Conservation (phyloP, 1,140 invertebrate species). For the Vanessa atalanta region DNA sequence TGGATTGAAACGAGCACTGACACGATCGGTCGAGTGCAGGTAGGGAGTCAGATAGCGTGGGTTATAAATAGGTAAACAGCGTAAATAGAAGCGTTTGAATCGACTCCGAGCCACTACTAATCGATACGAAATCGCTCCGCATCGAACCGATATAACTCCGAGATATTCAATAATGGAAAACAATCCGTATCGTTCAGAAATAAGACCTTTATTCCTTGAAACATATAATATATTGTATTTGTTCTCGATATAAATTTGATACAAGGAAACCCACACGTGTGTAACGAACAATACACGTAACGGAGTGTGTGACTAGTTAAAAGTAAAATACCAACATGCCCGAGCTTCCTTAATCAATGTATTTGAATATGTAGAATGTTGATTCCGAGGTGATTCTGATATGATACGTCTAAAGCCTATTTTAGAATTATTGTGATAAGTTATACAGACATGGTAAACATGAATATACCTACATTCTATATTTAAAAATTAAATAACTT, state of each 20-base stretch:
- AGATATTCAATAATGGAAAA: slow-evolving; percentile 33
- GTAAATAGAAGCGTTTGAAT: slow-evolving; percentile 78
- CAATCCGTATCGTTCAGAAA: slow-evolving; percentile 10
- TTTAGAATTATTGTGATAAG: not conserved
- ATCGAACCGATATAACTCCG: slow-evolving; percentile 43
- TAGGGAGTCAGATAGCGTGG: slow-evolving; percentile 63
- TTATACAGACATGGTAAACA: too few relatives aligned
- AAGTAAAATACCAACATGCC: slow-evolving; percentile 70
- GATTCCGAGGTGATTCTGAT: slow-evolving; percentile 30
- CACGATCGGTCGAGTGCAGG: slow-evolving; percentile 52
- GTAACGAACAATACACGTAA: slow-evolving; percentile 37
- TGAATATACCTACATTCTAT: not conserved
- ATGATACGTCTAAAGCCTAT: not conserved
- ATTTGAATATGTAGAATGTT: slow-evolving; percentile 58
- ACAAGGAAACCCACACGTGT: slow-evolving; percentile 43
- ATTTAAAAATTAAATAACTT: not conserved
- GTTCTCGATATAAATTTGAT: slow-evolving; percentile 38
- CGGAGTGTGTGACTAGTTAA: slow-evolving; percentile 63
- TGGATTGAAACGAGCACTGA: slow-evolving; percentile 35
- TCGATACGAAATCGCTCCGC: slow-evolving; percentile 61
- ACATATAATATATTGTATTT: slow-evolving; percentile 14
- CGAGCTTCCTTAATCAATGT: slow-evolving; percentile 68
- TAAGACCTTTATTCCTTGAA: slow-evolving; percentile 26
- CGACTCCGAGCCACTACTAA: slow-evolving; percentile 68
- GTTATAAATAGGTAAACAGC: slow-evolving; percentile 78